Evolutionary conservation across 2,797 vertebrate genomes (phyloP), one percentile per base, ranked within the genome.

Genomic region (Falco novaeseelandiae): DNA sequence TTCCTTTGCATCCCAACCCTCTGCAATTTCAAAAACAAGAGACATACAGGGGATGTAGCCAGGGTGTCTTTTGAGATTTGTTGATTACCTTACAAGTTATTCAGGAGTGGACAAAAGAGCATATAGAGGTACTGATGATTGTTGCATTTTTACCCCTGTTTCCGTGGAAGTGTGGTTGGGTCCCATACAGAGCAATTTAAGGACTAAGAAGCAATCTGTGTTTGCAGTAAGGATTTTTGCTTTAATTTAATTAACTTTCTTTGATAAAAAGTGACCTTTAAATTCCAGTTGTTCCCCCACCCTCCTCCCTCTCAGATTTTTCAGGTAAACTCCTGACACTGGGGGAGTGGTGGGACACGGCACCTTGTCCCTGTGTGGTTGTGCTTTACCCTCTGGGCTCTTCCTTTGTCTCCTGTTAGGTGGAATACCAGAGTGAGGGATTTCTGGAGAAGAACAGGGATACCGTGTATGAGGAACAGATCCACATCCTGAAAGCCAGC

Each of bases 391-490:
- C 23, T 14, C 27, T 58, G 18, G 59, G 29, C 48, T 51, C 13
- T 90, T 49, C 59, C 20, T 83, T 55, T 76, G 11, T 6, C 22
- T 52, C 52, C 38, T 52, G 27, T 30, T 93, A 99, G 99, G 99
- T 99, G 91, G 99, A 99, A 58, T 99, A 99, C 95, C 98, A 99
- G 94, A 99, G 99, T 11, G 98, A 99, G 6, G 99, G 99, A 3
- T 99, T 99, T 73, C 98, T 99, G 97, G 99, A 99, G 96, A 99
- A 99, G 98, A 99, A 99, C 98, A 97, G 99, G 96, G 99, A 99
- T 97, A 99, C 99, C 0, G 99, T 99, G 10, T 99, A 99, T 1
- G 99, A 99, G 94, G 99, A 99, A 79, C 99, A 99, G 97, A 99
- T 99, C 97, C 99, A 99, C 98, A 99, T 99, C 96, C 98, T 99